A percentile compares a stretch with the other conserved stretches of the same genome.
Evolutionary conservation across 2,888 invertebrate genomes (phyloP).

Genomic region (Onthophagus sagittarius): DNA sequence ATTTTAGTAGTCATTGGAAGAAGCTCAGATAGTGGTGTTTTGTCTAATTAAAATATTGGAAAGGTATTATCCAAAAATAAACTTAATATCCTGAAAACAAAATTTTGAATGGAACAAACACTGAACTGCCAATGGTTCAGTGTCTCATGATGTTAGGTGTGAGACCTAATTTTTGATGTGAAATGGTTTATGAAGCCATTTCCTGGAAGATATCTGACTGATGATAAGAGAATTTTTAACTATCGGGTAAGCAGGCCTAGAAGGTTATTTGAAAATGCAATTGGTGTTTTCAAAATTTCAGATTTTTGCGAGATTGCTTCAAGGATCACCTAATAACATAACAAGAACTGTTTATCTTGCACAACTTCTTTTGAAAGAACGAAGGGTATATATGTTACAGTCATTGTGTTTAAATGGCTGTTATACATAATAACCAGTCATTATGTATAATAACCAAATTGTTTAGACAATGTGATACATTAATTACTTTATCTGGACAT

Average conservation of each 20-base stretch:
- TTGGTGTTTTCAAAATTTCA: conserved; percentile 15
- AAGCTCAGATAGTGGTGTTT: conserved; percentile 16
- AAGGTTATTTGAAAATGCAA: conserved; percentile 11
- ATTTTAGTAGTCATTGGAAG: conserved; percentile 16
- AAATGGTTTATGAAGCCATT: background rate
- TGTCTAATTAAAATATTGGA: conserved; percentile 15
- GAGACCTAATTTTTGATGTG: too few species aligned
- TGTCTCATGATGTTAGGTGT: too few species aligned
- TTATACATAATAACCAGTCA: too few species aligned
- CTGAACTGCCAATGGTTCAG: conserved; percentile 11
- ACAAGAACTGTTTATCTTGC: conserved; percentile 1
- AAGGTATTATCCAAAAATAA: background rate
- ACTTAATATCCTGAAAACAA: background rate
- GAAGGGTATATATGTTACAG: too few species aligned
- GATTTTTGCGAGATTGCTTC: conserved; percentile 6
- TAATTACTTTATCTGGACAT: too few species aligned
- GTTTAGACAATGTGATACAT: too few species aligned
- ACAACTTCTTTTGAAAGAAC: too few species aligned
- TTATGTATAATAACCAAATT: too few species aligned
- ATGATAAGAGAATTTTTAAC: conserved; percentile 5
- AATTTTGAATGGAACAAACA: background rate
- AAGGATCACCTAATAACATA: conserved; percentile 5
- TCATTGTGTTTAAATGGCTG: too few species aligned
- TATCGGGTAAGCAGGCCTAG: conserved; percentile 14
- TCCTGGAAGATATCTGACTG: background rate